Base-by-base conservation (phyloP, 2,888 invertebrate species). In the Catocala fraxini region DNA sequence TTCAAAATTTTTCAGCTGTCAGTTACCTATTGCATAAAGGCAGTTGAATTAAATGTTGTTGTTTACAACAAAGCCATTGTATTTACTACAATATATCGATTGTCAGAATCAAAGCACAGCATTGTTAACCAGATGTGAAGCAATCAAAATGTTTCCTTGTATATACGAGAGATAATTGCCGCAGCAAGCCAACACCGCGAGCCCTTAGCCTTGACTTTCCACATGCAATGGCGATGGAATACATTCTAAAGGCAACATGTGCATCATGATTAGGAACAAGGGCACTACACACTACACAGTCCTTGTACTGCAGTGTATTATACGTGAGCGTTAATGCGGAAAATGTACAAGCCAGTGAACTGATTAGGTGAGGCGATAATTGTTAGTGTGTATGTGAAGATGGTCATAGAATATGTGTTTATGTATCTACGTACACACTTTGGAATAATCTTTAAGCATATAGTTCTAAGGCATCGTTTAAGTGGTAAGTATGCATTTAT, bases 241-340 rank as follows among this genome's bases (percentile, higher is more conserved):
- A 55, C 62, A 66, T 61, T 69, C 59, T 62, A 60, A 56, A 63
- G 53, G 15, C 10, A 47, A 52, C 46, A 62, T 57, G 57, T 45
- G 67, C 63, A 59, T 46, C 51, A 34, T 69, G 73, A 81, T 82
- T 79, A 79, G 56, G 76, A 54, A 54, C 83, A 80, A 83, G 82
- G 83, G 59, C 75, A 53, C 25, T 25, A 25, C 25, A 25, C 25
- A 25, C 25, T 25, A 25, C 47, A 41, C 46, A 65, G 71, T 61
- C 57, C 66, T 73, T 63, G 48, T 53, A 57, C 39, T 49, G 47
- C 48, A n/a, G 56, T 53, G 7, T 43, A 59, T 15, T 34, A 45
- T 33, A 34, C 35, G 58, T 60, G 53, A 46, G 53, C 13, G 62
- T 43, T 71, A 67, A 56, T 59, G 39, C 25, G 55, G 59, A 69